Base-by-base conservation (phyloP, 2,888 invertebrate species). In the Glyphotaelius pellucidus region DNA sequence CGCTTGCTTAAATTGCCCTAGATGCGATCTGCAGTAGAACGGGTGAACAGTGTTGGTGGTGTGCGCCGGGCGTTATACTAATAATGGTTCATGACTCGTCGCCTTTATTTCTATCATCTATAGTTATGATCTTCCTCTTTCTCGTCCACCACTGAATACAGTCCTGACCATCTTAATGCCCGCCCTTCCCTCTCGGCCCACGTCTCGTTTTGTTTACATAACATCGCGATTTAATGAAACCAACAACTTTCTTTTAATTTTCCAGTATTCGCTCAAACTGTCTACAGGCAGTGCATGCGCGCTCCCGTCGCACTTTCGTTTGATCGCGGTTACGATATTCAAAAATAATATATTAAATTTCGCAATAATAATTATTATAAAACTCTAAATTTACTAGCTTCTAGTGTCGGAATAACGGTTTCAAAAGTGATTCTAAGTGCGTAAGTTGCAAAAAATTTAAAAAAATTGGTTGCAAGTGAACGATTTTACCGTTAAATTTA, bases 171-270 rank as follows among this genome's bases (percentile, higher is more conserved):
- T 30, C 32, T 31, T 32, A 30, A 25, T 32, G n/a, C 14, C 35
- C 35, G 83, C 83, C 32, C 9, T 31, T 4, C 80, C 80, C 80
- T 14, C 80, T 9, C 42, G 11, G 35, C 35, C n/a, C 38, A 38
- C 85, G 7, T 30, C 47, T 30, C 11, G 38, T 19, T 47, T 30
- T 35, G 89, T 80, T 89, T 89, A 89, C 80, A 81, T 38, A 89
- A 80, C 47, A 30, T n/a, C 42, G 89, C 42, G 31, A 32, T 42
- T 19, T 38, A 81, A 87, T 31, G 87, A 81, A 88, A 86, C 91
- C 81, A 32, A 87, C 91, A 88, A 91, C 91, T 91, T 91, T 91
- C 91, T 91, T 91, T 91, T 81, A 35, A 25, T 80, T 86, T 91
- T 91, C 80, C 91, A 91, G 91, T 91, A 91, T 80, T 89, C 38